Evolutionary conservation across 2,113 vertebrate genomes (phyloP).

Genomic region (Pseudopodoces humilis): DNA sequence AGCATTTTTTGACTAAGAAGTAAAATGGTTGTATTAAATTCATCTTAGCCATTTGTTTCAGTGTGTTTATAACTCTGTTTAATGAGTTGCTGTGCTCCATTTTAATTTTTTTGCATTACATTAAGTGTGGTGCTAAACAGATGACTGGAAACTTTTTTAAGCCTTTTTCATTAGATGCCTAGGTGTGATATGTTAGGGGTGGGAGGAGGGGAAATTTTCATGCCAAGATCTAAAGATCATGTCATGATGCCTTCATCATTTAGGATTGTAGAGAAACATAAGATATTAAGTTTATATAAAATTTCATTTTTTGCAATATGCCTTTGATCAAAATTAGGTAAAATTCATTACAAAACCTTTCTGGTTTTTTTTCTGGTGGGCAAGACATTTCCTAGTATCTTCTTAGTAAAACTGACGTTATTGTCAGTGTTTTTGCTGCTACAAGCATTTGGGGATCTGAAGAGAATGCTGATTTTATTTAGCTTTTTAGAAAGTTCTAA

Average conservation of each 20-base stretch:
- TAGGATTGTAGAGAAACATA: background rate
- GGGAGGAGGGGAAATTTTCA: rapidly evolving
- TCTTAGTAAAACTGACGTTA: background rate
- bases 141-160: background rate
- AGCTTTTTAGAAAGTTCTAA: background rate
- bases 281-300: background rate
- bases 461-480: background rate
- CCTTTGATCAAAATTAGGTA: background rate
- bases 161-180: background rate
- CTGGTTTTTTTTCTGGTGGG: no score
- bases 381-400: background rate
- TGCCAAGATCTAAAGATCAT: background rate
- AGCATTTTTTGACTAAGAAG: background rate
- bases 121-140: background rate
- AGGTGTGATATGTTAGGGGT: background rate
- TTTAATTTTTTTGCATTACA: background rate
- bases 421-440: background rate
- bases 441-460: background rate
- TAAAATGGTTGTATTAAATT: background rate
- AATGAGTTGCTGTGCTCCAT: background rate
- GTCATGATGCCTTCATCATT: background rate
- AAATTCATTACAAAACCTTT: background rate
- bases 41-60: background rate
- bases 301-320: background rate
- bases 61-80: background rate